A percentile compares a stretch with the other conserved stretches of the same genome.
Evolutionary conservation across 2,113 vertebrate species (phyloP).

Genomic region (Narcine bancroftii): DNA sequence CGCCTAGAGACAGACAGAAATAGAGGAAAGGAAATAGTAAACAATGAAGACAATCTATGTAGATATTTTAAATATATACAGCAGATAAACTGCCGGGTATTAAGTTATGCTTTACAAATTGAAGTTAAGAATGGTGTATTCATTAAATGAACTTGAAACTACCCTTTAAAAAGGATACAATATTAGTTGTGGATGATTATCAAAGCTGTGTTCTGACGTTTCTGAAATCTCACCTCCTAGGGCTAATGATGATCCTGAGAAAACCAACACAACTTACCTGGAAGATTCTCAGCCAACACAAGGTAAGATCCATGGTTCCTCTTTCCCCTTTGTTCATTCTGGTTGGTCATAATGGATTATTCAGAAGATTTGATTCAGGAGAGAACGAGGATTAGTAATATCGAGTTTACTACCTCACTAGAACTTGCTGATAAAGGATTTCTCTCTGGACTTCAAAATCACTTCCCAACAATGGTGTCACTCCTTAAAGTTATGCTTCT

Average conservation of each 20-base stretch:
- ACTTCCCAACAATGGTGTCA: neutral
- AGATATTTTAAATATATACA: neutral
- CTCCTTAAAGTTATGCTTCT: neutral
- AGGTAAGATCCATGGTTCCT: conserved; percentile 60
- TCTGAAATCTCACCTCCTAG: conserved; percentile 46
- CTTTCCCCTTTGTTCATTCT: neutral
- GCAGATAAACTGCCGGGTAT: neutral
- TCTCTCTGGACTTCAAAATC: neutral
- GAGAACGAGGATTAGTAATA: neutral
- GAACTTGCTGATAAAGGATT: neutral
- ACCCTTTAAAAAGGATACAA: neutral
- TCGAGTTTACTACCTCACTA: neutral
- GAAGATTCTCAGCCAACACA: conserved; percentile 77
- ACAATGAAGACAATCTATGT: too few relatives aligned
- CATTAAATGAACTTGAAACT: neutral
- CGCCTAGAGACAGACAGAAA: too few relatives aligned
- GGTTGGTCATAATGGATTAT: neutral
- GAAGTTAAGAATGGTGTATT: neutral
- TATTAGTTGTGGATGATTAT: neutral
- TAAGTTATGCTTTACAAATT: neutral
- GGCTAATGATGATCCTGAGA: conserved; percentile 81
- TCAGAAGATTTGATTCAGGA: neutral
- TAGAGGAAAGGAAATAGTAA: too few relatives aligned
- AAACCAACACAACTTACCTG: conserved; percentile 77
- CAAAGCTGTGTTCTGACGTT: neutral